Conservation (phyloP, 2,113 vertebrate species). For the Melanerpes formicivorus region DNA sequence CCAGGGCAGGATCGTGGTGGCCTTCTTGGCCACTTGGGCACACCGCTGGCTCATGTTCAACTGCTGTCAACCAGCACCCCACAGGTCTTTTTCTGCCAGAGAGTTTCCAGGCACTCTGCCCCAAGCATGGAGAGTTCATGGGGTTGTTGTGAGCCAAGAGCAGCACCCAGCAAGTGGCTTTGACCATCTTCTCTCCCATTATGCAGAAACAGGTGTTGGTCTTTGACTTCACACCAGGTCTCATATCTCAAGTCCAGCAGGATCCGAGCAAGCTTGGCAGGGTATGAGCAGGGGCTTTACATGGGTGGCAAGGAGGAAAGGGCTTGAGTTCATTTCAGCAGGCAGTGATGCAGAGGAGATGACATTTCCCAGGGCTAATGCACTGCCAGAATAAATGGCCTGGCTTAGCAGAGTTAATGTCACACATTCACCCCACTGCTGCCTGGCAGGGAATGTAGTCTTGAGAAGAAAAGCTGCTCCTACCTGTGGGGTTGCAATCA, state of each 20-base stretch:
- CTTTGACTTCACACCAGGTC: not conserved
- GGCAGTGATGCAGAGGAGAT: not conserved
- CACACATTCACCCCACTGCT: fast-evolving
- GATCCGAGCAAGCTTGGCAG: not conserved
- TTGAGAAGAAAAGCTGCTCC: not conserved
- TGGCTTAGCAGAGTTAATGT: not conserved
- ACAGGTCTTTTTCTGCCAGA: too few relatives aligned
- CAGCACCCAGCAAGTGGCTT: too few relatives aligned
- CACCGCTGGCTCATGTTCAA: too few relatives aligned
- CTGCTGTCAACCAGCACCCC: too few relatives aligned
- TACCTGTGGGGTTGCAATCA: not conserved
- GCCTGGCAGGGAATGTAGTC: fast-evolving
- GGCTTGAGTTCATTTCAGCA: not conserved
- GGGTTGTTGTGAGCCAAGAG: too few relatives aligned
- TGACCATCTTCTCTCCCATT: not conserved
- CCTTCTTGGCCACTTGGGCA: too few relatives aligned
- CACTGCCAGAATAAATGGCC: not conserved
- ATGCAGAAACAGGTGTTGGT: not conserved
- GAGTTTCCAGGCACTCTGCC: too few relatives aligned
- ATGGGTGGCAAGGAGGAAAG: not conserved
- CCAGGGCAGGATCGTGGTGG: too few relatives aligned
- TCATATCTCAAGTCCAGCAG: not conserved
- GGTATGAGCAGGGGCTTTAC: fast-evolving
- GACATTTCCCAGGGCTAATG: not conserved
- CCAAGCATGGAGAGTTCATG: too few relatives aligned